Evolutionary conservation across 2,888 invertebrate species (phyloP), one percentile per base, ranked within the genome.

Genomic region (Sinodicranocentrus sp.): DNA sequence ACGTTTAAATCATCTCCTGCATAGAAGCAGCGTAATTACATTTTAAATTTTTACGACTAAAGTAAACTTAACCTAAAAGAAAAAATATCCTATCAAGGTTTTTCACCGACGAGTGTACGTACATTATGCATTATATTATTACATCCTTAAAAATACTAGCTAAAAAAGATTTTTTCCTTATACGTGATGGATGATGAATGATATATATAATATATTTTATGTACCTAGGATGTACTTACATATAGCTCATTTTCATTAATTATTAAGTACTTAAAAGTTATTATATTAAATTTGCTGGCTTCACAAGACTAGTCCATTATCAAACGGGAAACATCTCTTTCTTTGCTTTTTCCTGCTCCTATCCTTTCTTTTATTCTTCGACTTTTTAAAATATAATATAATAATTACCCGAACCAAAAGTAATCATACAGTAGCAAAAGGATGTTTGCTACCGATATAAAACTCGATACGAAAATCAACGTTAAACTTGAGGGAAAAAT

Each of bases 271-370:
- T 84, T 84, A 78, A 25, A 39, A 13, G 19, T 68, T 71, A 52
- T 79, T 85, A 57, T 57, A 57, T 83, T 79, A 84, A 84, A 84
- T 86, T 84, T 86, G 84, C 85, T 86, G 85, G 85, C 85, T 86
- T 83, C 85, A 86, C 85, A 86, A 86, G 85, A 86, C 85, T 86
- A 86, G 85, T 86, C 85, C 85, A 86, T 86, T 86, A 86, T 86
- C 84, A 84, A 84, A 80, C 80, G 84, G 85, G 85, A 84, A 82
- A 84, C 73, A 76, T 57, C 71, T 71, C 79, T 70, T 61, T 54
- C 70, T 25, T 59, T 23, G 48, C 26, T 54, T 71, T 33, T 59
- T 21, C 54, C 23, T 33, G 8, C 43, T 67, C 17, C 67, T 63
- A 23, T 67, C 43, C 15, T 33, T 39, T 21, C 44, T 21, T 44